Percentiles rank a stretch among this genome's conserved stretches.
Evolutionary conservation across 2,113 vertebrate species (phyloP).

Genomic region (Tachycineta bicolor): DNA sequence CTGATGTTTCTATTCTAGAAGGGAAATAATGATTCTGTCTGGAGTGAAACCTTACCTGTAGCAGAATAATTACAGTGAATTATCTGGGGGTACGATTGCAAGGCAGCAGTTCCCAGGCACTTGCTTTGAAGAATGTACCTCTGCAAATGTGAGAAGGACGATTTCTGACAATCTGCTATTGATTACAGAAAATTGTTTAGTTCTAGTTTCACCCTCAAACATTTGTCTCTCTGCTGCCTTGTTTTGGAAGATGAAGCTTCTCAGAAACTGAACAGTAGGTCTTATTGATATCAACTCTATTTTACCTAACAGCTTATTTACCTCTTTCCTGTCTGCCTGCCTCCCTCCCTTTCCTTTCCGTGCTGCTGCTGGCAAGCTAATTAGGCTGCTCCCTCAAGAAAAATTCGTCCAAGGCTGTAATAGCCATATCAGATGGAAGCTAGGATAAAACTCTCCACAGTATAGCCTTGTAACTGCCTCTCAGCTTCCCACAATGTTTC

Average conservation of each 20-base stretch:
- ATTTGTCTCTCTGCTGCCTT: conserved; percentile 41
- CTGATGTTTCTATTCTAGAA: conserved; percentile 2
- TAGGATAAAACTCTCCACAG: conserved; percentile 34
- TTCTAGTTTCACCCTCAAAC: conserved; percentile 39
- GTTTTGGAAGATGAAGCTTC: conserved; percentile 51
- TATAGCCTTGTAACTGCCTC: conserved; percentile 2
- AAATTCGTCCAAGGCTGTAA: conserved; percentile 42
- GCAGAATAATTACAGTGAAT: conserved; percentile 33
- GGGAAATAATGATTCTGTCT: conserved; percentile 3
- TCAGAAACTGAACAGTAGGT: conserved; percentile 29
- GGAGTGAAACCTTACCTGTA: conserved; percentile 1
- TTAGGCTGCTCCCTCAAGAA: conserved; percentile 67
- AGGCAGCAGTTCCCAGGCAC: conserved; percentile 13
- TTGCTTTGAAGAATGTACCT: conserved; percentile 33
- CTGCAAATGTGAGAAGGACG: neutral
- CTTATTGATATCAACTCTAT: conserved; percentile 33
- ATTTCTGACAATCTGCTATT: conserved; percentile 27
- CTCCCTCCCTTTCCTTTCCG: neutral
- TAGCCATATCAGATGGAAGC: conserved; percentile 54
- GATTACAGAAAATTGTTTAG: conserved; percentile 51
- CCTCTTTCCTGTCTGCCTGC: neutral
- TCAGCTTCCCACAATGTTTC: conserved; percentile 33
- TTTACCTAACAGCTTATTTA: conserved; percentile 56
- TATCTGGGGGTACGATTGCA: neutral
- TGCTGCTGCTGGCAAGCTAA: conserved; percentile 47